Percentiles rank a stretch among this genome's conserved stretches.
Evolutionary conservation across 2,113 vertebrate species (phyloP).

Genomic region (Desmodus rotundus): DNA sequence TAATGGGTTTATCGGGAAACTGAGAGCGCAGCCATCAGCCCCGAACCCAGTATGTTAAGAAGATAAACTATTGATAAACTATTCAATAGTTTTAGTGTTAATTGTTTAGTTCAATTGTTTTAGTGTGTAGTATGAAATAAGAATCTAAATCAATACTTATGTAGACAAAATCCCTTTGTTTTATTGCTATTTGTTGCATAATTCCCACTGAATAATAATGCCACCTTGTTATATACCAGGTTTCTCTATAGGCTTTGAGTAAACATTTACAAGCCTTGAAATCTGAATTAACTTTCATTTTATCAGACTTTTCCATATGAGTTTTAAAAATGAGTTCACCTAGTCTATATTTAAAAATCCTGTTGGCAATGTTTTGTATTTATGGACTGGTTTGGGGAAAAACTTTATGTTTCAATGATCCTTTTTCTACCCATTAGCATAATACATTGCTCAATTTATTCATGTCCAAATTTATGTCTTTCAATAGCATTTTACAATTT

Average conservation of each 20-base stretch:
- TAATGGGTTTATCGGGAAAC: not conserved
- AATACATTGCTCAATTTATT: not conserved
- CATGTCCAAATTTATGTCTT: not conserved
- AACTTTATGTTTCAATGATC: not conserved
- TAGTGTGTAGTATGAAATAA: not conserved
- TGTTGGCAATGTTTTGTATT: not conserved
- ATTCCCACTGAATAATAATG: not conserved
- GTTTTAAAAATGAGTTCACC: not conserved
- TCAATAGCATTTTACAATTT: not conserved
- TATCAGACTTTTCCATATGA: constrained; percentile 11
- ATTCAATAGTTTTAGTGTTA: too few relatives aligned
- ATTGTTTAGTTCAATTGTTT: too few relatives aligned
- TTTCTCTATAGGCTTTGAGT: not conserved
- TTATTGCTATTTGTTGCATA: not conserved
- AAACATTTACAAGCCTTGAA: not conserved
- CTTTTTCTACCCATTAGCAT: not conserved
- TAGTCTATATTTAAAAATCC: not conserved
- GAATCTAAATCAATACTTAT: not conserved
- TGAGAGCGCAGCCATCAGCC: not conserved
- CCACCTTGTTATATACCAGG: not conserved
- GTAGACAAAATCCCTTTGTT: not conserved
- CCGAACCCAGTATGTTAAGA: not conserved
- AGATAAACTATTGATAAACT: not conserved
- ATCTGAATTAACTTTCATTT: constrained; percentile 5
- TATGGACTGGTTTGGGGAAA: not conserved